These are phyloP conservation scores for Pimephales promelas DNA, from an alignment of 2,113 vertebrate genomes.

Conservation along the genomic window DNA sequence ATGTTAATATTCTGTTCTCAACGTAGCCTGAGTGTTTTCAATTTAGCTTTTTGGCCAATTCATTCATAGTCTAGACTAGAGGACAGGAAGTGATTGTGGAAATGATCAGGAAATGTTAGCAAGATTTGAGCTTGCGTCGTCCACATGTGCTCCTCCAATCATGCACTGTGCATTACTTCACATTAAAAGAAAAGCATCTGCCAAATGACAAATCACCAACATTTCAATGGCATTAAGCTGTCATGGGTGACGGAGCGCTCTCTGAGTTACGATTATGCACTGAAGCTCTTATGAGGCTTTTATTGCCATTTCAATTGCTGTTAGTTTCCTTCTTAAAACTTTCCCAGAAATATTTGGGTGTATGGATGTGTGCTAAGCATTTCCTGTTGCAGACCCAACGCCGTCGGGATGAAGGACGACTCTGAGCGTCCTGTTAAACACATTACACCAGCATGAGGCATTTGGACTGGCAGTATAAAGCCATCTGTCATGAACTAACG, in stretches of 20 bases:
- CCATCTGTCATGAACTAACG: conserved; percentile 11
- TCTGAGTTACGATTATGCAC: background rate
- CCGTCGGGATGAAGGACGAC: background rate
- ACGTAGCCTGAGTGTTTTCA: background rate
- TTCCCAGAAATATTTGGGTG: conserved; percentile 3
- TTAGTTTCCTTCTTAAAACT: conserved; percentile 18
- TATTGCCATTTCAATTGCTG: background rate
- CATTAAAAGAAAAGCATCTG: background rate
- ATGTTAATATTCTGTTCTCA: background rate
- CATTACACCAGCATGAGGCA: conserved; percentile 25
- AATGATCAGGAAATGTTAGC: background rate
- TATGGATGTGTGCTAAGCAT: background rate
- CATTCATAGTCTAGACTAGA: background rate
- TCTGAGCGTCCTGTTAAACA: conserved; percentile 6
- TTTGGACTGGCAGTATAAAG: conserved; percentile 1
- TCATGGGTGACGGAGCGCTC: background rate
- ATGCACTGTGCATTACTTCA: background rate
- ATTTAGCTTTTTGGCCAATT: background rate
- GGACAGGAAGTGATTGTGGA: background rate
- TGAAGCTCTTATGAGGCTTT: background rate
- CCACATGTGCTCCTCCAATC: background rate
- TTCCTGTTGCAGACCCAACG: background rate
- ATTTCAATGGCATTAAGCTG: background rate
- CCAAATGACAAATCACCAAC: background rate
- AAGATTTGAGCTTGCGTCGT: background rate